Base-by-base conservation (phyloP, 2,113 vertebrate genomes). In the Cacatua alba region DNA sequence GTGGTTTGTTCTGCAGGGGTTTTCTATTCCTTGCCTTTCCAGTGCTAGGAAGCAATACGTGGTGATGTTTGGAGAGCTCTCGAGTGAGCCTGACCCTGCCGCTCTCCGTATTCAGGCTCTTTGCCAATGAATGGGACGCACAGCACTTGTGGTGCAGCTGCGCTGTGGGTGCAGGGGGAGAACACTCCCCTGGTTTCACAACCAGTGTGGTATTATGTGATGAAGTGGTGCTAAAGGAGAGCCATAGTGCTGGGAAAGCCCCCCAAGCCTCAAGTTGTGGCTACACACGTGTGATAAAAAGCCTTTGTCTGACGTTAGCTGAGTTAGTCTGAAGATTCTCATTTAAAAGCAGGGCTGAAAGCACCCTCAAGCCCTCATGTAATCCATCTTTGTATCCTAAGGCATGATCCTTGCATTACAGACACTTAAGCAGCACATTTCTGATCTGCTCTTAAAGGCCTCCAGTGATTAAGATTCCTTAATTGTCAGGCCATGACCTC, bases 101-200 rank as follows among this genome's bases (percentile, higher is more conserved):
- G 7, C 35, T 21, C 6, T 24, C 80, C 15, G 0, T n/a, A 7
- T 18, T 13, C 2, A 3, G 49, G 65, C 71, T 77, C 39, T 63
- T 24, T 46, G 51, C 18, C 62, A 19, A 5, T 1, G 31, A 46
- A 33, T 5, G 17, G 51, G 51, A 19, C 11, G 19, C 28, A 59
- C 23, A 4, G 21, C 33, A 59, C 33, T 59, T 59, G 57, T 59
- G 57, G 33, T 8, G 59, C 93, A 88, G 86, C 91, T 92, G 83
- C 70, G 60, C 20, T 0, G 6, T 2, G 4, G 37, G 46, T 0
- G 0, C 9, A 37, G 7, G 17, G 39, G 21, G n/a, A 60, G 44
- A 82, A 14, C 14, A 15, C 17, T n/a, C 28, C 28, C 6, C 18
- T 7, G 8, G 16, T 53, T 33, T 33, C 74, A 51, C 62, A 82